Evolutionary conservation across 2,797 vertebrate species (phyloP), one percentile per base, ranked within the genome.

Genomic region (Coracias cyanogaster): DNA sequence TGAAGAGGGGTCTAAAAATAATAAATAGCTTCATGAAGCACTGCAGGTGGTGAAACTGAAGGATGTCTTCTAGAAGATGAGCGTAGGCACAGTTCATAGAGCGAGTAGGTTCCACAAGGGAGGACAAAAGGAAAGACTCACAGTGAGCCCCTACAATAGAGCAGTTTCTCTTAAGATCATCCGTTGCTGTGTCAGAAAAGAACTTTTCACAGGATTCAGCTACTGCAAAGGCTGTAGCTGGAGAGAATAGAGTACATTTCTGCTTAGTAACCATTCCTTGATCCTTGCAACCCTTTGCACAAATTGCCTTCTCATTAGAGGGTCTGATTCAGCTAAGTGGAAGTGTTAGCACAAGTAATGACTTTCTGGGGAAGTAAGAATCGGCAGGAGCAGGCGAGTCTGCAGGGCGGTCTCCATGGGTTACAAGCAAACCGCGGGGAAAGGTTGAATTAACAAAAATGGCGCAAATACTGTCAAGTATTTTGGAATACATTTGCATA

Each of bases 321-420:
- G 25, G 49, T 57, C 78, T 95, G 82, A 87, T 85, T 91, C 90
- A 93, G 55, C 84, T 48, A 67, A 90, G 85, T 91, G 76, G 89
- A 86, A 83, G 45, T 48, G 60, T 80, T 87, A 81, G 76, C 37
- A 46, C n/a, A 21, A 58, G 70, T 51, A 89, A 66, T 72, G 80
- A 26, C 51, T 88, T 78, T 71, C 5, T 1, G 46, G 51, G 70
- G 54, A 90, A 58, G 57, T 31, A 71, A 65, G 71, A 79, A 76
- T 17, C 70, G 61, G 22, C 21, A 37, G 71, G 55, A 64, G 65
- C 64, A 51, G 89, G 33, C 4, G 7, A 87, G 73, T 60, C 67
- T 46, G 48, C 25, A 41, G 52, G 48, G 69, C 52, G 61, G 57
- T 49, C 78, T 57, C 48, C 58, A 21, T 0, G 15, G 49, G 25